phyloP scores from a whole-genome alignment of 2,797 vertebrate species.

The Lates japonicus region DNA sequence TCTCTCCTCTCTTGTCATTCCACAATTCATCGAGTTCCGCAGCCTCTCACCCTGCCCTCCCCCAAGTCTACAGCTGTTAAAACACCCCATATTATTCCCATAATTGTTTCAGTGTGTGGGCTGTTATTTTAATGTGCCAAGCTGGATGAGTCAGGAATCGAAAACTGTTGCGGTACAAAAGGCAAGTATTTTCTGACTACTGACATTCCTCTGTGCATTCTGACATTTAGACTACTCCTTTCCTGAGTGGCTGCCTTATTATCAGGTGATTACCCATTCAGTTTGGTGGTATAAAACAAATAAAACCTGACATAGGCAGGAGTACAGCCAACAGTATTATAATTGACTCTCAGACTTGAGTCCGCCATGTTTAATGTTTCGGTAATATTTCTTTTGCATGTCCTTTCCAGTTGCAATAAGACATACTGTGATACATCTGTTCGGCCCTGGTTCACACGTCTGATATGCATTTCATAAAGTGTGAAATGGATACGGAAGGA shows the following conservation, averaged over 20 bases:
- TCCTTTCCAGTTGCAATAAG: conserved; percentile 35
- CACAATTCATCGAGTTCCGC: conserved; percentile 49
- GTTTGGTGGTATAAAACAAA: conserved; percentile 48
- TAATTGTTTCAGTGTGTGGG: conserved; percentile 84
- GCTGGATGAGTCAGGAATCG: conserved; percentile 71
- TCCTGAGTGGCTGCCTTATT: conserved; percentile 43
- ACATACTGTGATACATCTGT: conserved; percentile 57
- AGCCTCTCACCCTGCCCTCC: conserved; percentile 53
- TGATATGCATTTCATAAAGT: conserved; percentile 44
- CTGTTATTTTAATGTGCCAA: conserved; percentile 80
- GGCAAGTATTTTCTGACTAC: conserved; percentile 75
- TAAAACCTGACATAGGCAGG: conserved; percentile 26
- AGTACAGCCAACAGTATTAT: neutral
- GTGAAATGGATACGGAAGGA: conserved; percentile 41
- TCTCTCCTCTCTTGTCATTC: conserved; percentile 61
- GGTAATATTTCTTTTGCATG: conserved; percentile 34
- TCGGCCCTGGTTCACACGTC: conserved; percentile 42
- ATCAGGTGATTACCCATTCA: conserved; percentile 65
- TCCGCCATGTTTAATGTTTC: conserved; percentile 45
- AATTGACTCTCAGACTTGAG: conserved; percentile 10
- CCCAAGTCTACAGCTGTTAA: conserved; percentile 83
- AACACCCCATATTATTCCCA: conserved; percentile 78
- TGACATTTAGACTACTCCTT: conserved; percentile 31
- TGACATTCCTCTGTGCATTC: conserved; percentile 63
- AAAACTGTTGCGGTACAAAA: conserved; percentile 55